Percentiles rank a stretch among this genome's conserved stretches.
Conservation (phyloP, 1,140 invertebrate genomes). For the Archivesica marissinica region DNA sequence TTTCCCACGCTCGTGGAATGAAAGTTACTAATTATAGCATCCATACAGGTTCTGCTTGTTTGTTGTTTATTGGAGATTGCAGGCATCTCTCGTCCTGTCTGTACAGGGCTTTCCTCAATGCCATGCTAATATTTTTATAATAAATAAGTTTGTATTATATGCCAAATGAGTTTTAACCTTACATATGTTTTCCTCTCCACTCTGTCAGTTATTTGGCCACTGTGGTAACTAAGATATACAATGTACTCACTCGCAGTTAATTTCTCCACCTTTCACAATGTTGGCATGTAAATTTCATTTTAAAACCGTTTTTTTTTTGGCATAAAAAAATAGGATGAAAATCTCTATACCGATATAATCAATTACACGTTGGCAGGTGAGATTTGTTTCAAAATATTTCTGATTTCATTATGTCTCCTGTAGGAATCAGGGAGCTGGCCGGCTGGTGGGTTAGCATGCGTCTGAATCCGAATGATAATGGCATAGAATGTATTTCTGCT, state of each 20-base stretch:
- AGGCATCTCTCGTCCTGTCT: not conserved
- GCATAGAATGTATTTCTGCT: too few species aligned
- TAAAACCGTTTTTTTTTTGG: too few species aligned
- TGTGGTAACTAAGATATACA: not conserved
- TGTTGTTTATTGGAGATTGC: conserved; percentile 5
- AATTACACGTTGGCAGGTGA: too few species aligned
- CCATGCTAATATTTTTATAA: conserved; percentile 18
- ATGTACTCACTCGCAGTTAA: not conserved
- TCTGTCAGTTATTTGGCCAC: not conserved
- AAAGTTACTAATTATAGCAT: conserved; percentile 41
- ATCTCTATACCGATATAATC: too few species aligned
- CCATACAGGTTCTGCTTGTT: not conserved
- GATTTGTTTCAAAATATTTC: too few species aligned
- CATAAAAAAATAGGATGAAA: too few species aligned
- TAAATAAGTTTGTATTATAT: not conserved
- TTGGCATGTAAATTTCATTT: too few species aligned
- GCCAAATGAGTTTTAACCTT: not conserved
- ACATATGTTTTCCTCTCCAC: not conserved
- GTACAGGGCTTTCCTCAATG: not conserved
- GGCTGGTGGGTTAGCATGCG: too few species aligned
- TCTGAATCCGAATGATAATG: too few species aligned
- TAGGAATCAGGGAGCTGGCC: too few species aligned
- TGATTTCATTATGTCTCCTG: too few species aligned
- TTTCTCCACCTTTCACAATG: too few species aligned
- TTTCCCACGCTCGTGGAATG: conserved; percentile 40